Evolutionary conservation across 2,888 invertebrate species (phyloP).

Genomic region (Drosophila neotestacea): DNA sequence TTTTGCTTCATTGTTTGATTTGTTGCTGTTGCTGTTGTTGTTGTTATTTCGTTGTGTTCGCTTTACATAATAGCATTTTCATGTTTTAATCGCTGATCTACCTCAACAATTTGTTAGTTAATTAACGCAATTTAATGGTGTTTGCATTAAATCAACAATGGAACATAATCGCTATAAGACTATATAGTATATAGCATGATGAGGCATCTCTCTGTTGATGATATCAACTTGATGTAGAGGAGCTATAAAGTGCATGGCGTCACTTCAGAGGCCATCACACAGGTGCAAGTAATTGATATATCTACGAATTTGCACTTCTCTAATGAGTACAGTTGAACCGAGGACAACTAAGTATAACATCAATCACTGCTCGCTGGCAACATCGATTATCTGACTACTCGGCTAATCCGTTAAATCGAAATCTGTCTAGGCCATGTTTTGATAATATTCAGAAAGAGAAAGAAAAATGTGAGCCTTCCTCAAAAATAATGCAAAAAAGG

Average conservation of each 20-base stretch:
- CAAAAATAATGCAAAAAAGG: no score
- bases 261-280: conserved; percentile 23
- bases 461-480: background rate
- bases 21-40: background rate
- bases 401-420: background rate
- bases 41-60: background rate
- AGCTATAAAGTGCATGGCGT: conserved; percentile 19
- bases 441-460: background rate
- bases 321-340: conserved; percentile 13
- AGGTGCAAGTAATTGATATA: conserved; percentile 33
- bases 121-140: conserved; percentile 64
- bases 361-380: background rate
- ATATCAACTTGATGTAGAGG: background rate
- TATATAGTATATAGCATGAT: conserved; percentile 2
- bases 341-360: conserved; percentile 14
- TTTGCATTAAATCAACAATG: conserved; percentile 21
- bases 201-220: background rate
- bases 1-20: conserved; percentile 27
- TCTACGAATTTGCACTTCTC: conserved; percentile 9
- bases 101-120: conserved; percentile 74
- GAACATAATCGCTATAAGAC: conserved; percentile 15
- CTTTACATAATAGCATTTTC: conserved; percentile 67
- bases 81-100: conserved; percentile 75
- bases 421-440: no score
- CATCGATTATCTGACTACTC: background rate